A percentile compares a stretch with the other conserved stretches of the same genome.
Evolutionary conservation across 2,888 invertebrate genomes (phyloP).

Genomic region (Microchrysa polita): DNA sequence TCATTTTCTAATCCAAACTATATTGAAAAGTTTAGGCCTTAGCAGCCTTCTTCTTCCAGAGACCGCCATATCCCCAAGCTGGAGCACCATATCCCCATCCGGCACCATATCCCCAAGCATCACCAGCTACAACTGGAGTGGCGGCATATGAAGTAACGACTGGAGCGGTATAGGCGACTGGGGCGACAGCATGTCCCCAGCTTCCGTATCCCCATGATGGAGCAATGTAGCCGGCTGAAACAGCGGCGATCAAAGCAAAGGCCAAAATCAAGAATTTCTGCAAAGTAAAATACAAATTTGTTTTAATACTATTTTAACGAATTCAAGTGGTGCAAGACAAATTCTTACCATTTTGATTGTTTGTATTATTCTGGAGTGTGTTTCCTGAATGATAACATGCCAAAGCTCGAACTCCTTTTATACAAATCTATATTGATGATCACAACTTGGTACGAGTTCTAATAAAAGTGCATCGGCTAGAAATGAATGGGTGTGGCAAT

Average conservation of each 20-base stretch:
- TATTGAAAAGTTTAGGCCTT: background rate
- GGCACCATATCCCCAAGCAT: too few species aligned
- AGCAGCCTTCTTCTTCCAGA: conserved; percentile 36
- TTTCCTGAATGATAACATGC: background rate
- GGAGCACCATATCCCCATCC: background rate
- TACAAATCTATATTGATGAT: too few species aligned
- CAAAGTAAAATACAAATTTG: too few species aligned
- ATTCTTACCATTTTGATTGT: conserved; percentile 1
- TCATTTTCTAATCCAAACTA: background rate
- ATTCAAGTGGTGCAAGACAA: too few species aligned
- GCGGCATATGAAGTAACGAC: background rate
- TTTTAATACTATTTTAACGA: too few species aligned
- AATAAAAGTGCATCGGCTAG: too few species aligned
- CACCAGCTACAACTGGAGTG: background rate
- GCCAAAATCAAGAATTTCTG: conserved; percentile 30
- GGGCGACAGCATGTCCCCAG: too few species aligned
- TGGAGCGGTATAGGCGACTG: background rate
- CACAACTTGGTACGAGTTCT: too few species aligned
- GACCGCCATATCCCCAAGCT: conserved; percentile 1
- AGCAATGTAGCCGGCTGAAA: conserved; percentile 16
- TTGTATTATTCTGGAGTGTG: background rate
- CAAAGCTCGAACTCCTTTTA: too few species aligned
- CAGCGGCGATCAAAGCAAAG: conserved; percentile 18
- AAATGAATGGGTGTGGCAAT: too few species aligned
- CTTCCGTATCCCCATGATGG: background rate